phyloP scores from a whole-genome alignment of 2,888 invertebrate species.

The Portevinia maculata region DNA sequence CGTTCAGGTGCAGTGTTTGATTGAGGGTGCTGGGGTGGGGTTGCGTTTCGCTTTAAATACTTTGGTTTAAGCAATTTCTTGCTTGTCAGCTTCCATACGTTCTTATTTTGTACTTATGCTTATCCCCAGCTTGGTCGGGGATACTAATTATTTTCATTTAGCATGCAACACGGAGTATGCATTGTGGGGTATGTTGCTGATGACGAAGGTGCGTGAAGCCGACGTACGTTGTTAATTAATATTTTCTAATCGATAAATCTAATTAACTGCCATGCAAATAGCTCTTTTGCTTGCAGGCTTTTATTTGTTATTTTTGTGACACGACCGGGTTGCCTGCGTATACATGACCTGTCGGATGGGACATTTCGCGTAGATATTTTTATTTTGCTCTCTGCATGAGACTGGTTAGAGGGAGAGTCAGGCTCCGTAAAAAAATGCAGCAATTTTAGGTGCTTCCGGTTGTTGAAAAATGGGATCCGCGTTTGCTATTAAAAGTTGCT shows the following conservation, averaged over 20 bases:
- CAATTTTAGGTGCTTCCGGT: conserved; percentile 64
- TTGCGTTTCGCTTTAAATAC: conserved; percentile 69
- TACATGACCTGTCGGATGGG: conserved; percentile 56
- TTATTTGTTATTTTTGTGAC: conserved; percentile 53
- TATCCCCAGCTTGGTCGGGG: too few species aligned
- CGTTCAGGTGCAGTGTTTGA: conserved; percentile 48
- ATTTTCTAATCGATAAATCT: conserved; percentile 77
- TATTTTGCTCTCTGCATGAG: conserved; percentile 23
- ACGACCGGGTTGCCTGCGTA: conserved; percentile 16
- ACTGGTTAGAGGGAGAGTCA: neutral
- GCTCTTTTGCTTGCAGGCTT: conserved; percentile 28
- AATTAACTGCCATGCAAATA: conserved; percentile 75
- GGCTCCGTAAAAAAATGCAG: conserved; percentile 28
- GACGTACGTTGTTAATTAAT: conserved; percentile 76
- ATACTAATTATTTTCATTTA: conserved; percentile 25
- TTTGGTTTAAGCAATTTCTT: conserved; percentile 70
- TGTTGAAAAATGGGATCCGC: conserved; percentile 58
- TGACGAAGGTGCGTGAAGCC: conserved; percentile 64
- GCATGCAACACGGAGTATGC: conserved; percentile 29
- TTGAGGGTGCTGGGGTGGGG: conserved; percentile 23
- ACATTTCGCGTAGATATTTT: conserved; percentile 65
- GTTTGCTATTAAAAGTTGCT: conserved; percentile 48
- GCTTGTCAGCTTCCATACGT: conserved; percentile 68
- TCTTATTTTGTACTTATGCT: conserved; percentile 8
- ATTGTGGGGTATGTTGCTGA: conserved; percentile 5